Evolutionary conservation across 2,797 vertebrate genomes (phyloP).

Genomic region (Sebastes paucispinis): DNA sequence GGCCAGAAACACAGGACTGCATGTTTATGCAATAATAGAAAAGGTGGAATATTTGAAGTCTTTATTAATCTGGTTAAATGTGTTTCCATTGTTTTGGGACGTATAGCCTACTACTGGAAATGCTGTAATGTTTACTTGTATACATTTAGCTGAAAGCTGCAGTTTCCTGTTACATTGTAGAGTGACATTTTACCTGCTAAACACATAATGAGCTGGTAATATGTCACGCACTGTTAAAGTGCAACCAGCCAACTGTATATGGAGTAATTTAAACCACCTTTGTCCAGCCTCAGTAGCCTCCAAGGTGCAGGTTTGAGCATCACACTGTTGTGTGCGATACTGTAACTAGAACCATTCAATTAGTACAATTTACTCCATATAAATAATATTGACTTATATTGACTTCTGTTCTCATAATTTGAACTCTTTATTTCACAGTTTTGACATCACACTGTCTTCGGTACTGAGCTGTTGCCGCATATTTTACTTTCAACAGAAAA

Average conservation of each 20-base stretch:
- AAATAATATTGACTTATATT: not conserved
- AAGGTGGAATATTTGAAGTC: not conserved
- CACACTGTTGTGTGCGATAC: not conserved
- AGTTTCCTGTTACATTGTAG: not conserved
- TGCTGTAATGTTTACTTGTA: not conserved
- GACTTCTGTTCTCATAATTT: too few relatives aligned
- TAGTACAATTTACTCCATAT: not conserved
- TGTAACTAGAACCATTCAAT: not conserved
- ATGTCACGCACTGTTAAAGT: not conserved
- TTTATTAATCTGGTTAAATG: not conserved
- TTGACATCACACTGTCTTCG: too few relatives aligned
- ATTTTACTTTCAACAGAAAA: too few relatives aligned
- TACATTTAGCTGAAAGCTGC: not conserved
- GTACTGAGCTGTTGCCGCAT: too few relatives aligned
- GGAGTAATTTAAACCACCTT: not conserved
- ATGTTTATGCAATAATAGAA: not conserved
- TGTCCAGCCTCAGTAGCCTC: not conserved
- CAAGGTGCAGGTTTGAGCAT: not conserved
- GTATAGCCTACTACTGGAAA: not conserved
- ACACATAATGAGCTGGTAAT: not conserved
- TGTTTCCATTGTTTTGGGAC: not conserved
- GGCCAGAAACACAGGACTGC: not conserved
- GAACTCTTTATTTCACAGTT: too few relatives aligned
- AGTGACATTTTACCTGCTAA: not conserved
- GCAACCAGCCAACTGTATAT: not conserved